phyloP scores from a whole-genome alignment of 2,888 invertebrate species.

The Eupithecia tripunctaria region DNA sequence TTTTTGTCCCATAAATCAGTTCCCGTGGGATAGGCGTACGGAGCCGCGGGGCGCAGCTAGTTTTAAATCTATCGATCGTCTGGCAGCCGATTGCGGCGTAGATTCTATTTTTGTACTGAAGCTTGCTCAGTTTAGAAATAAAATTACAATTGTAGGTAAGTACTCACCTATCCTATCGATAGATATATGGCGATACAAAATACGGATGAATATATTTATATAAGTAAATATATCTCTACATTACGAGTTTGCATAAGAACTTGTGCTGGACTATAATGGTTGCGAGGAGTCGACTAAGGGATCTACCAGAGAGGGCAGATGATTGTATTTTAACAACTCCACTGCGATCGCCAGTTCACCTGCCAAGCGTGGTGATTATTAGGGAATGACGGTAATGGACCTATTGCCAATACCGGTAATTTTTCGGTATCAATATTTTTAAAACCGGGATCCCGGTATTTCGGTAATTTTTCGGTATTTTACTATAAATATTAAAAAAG shows the following conservation, averaged over 20 bases:
- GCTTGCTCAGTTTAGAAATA: slow-evolving; percentile 9
- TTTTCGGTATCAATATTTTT: too few species aligned
- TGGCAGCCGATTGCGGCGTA: slow-evolving; percentile 18
- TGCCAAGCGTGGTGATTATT: too few species aligned
- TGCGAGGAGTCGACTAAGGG: not conserved
- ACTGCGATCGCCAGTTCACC: not conserved
- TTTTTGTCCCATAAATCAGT: too few species aligned
- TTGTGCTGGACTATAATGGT: not conserved
- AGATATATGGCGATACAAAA: not conserved
- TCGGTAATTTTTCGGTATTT: too few species aligned
- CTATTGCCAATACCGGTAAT: too few species aligned
- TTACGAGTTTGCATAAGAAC: not conserved
- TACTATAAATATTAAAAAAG: too few species aligned
- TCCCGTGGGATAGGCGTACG: too few species aligned
- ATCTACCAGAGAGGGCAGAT: not conserved
- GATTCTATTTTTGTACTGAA: slow-evolving; percentile 21
- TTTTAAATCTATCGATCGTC: slow-evolving; percentile 19
- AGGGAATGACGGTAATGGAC: too few species aligned
- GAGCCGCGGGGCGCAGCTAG: too few species aligned
- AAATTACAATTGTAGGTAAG: slow-evolving; percentile 10
- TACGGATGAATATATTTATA: not conserved
- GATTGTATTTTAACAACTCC: not conserved
- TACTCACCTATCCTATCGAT: slow-evolving; percentile 4
- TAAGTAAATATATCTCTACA: not conserved
- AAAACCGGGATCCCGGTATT: too few species aligned